phyloP scores from a whole-genome alignment of 2,888 invertebrate species.

The Subacronicta megacephala region DNA sequence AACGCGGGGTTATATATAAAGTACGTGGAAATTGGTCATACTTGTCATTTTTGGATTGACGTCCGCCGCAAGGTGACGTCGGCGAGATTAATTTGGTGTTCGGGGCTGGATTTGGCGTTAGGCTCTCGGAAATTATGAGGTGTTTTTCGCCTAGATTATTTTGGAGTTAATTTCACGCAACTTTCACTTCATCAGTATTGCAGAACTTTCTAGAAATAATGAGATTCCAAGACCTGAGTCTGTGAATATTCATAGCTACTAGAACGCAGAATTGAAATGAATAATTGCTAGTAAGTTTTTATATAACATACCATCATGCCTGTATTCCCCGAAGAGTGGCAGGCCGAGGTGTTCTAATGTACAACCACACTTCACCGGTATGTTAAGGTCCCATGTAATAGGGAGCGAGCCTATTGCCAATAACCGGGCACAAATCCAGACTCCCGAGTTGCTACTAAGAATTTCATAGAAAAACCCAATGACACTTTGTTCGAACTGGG shows the following conservation, averaged over 20 bases:
- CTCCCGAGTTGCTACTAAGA: too few relatives aligned
- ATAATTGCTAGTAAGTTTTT: too few relatives aligned
- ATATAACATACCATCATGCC: too few relatives aligned
- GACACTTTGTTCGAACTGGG: too few relatives aligned
- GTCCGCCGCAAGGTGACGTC: slow-evolving; percentile 50
- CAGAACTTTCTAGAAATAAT: background rate
- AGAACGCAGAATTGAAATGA: too few relatives aligned
- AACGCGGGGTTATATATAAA: slow-evolving; percentile 75
- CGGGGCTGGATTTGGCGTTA: slow-evolving; percentile 33
- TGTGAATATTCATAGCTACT: background rate
- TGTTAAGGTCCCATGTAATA: too few relatives aligned
- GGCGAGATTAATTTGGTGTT: slow-evolving; percentile 48
- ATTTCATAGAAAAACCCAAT: too few relatives aligned
- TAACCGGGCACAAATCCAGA: too few relatives aligned
- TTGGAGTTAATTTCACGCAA: slow-evolving; percentile 19
- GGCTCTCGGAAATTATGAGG: slow-evolving; percentile 9
- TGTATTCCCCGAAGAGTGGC: too few relatives aligned
- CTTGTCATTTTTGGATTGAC: slow-evolving; percentile 70
- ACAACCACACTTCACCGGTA: too few relatives aligned
- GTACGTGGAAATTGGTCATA: slow-evolving; percentile 67
- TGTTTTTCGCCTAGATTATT: background rate
- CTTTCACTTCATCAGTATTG: background rate
- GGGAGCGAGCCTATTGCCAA: too few relatives aligned
- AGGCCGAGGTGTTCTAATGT: too few relatives aligned
- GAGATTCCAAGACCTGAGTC: background rate